These are phyloP conservation scores for Graptemys geographica DNA, from an alignment of 2,797 vertebrate species.

Conservation along the genomic window DNA sequence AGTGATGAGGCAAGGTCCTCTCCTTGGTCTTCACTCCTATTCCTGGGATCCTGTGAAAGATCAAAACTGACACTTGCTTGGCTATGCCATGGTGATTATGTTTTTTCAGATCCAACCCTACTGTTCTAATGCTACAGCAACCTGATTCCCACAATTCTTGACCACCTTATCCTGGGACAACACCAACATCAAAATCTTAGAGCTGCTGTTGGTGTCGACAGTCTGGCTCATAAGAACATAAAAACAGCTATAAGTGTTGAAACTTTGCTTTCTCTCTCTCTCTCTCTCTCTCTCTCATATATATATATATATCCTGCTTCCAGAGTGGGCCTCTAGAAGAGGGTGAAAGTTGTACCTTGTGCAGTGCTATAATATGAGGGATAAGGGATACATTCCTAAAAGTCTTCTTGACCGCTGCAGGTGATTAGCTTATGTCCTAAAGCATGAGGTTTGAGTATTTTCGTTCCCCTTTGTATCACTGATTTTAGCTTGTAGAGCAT, in stretches of 20 bases:
- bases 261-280: neutral
- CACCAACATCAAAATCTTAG: neutral
- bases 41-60: neutral
- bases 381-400: neutral
- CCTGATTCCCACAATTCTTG: neutral
- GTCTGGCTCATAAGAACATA: neutral
- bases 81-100: neutral
- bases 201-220: neutral
- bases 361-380: neutral
- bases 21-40: neutral
- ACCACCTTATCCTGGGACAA: neutral
- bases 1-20: fast-evolving
- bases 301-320: fast-evolving
- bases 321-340: neutral
- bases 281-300: neutral
- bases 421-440: neutral
- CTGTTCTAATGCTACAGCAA: neutral
- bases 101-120: neutral
- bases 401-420: neutral
- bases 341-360: neutral
- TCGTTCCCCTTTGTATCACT: neutral
- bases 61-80: neutral
- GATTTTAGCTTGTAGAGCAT: neutral
- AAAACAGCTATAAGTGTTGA: neutral
- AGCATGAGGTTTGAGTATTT: neutral